Conservation (phyloP, 2,113 vertebrate species). For the Tetrao urogallus region DNA sequence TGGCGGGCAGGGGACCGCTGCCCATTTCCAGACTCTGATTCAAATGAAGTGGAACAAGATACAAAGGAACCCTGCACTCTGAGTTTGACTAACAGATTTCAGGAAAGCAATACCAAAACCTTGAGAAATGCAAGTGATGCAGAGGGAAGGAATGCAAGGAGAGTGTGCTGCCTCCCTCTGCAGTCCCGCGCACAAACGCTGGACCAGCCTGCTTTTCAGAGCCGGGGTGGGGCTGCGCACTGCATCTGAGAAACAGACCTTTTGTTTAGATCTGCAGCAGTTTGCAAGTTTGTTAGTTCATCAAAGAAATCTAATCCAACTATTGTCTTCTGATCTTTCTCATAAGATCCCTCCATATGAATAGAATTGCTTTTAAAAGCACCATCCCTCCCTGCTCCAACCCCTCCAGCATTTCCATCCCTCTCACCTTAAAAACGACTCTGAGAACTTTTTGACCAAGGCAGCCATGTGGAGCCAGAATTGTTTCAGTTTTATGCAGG, state of each 20-base stretch:
- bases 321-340: constrained; percentile 45
- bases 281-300: constrained; percentile 13
- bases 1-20: not conserved
- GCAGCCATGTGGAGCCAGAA: constrained; percentile 72
- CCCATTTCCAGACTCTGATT: not conserved
- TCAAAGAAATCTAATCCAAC: constrained; percentile 24
- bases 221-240: not conserved
- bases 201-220: not conserved
- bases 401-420: constrained; percentile 72
- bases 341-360: constrained; percentile 34
- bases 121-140: not conserved
- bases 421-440: constrained; percentile 75
- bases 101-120: not conserved
- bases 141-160: not conserved
- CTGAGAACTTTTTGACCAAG: constrained; percentile 71
- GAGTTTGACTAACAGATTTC: constrained; percentile 9
- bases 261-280: not conserved
- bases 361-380: constrained; percentile 41
- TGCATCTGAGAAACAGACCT: constrained; percentile 25
- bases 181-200: not conserved
- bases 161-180: not conserved
- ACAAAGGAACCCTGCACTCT: not conserved
- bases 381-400: not conserved
- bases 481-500: constrained; percentile 72
- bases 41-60: not conserved